phyloP scores from a whole-genome alignment of 2,113 vertebrate genomes.

The Eurystomus gularis region DNA sequence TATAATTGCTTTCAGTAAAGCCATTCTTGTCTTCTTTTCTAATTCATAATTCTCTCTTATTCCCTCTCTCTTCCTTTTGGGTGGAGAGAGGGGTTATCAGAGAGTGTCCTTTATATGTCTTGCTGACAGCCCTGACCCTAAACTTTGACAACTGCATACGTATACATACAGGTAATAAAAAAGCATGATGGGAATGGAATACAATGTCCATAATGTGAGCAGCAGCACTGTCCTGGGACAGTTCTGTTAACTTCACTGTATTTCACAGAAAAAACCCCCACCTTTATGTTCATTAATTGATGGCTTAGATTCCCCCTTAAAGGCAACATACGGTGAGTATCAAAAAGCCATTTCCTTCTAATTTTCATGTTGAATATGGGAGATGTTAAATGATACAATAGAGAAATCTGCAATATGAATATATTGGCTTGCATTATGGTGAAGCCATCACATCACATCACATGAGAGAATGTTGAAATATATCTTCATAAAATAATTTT shows the following conservation, averaged over 20 bases:
- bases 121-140: too few relatives aligned
- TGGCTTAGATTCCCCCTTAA: neutral
- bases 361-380: neutral
- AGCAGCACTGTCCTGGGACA: neutral
- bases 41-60: too few relatives aligned
- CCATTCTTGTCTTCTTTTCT: too few relatives aligned
- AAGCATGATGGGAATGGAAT: neutral
- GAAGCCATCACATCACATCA: neutral
- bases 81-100: too few relatives aligned
- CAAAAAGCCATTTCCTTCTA: neutral
- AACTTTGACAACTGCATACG: too few relatives aligned
- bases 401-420: neutral
- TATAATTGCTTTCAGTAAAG: too few relatives aligned
- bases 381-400: neutral
- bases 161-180: neutral
- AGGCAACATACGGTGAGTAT: neutral
- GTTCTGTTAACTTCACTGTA: neutral
- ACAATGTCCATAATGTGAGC: neutral
- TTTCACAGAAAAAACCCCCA: neutral
- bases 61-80: too few relatives aligned
- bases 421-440: neutral
- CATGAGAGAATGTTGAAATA: neutral
- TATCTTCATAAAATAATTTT: neutral
- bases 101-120: too few relatives aligned
- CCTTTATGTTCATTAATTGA: neutral